Evolutionary conservation across 2,797 vertebrate genomes (phyloP).

Genomic region (Eidolon dupreanum): DNA sequence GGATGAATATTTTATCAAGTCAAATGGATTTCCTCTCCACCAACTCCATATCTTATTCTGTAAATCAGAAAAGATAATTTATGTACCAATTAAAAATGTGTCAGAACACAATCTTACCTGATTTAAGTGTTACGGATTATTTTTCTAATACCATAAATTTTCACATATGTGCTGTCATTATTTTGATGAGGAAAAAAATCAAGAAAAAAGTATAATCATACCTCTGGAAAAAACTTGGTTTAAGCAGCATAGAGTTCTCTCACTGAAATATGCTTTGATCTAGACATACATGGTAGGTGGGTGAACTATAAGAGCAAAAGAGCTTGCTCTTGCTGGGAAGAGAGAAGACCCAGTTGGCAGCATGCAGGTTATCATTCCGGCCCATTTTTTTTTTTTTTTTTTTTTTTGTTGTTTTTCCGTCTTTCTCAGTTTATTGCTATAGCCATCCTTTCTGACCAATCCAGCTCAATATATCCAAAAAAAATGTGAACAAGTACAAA

Average conservation of each 20-base stretch:
- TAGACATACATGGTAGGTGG: background rate
- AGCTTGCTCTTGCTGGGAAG: background rate
- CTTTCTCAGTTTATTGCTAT: background rate
- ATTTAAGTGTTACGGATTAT: slow-evolving; percentile 22
- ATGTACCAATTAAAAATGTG: slow-evolving; percentile 39
- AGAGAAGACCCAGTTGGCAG: background rate
- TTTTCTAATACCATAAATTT: slow-evolving; percentile 24
- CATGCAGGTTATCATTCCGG: background rate
- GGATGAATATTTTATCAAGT: slow-evolving; percentile 34
- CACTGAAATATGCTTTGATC: background rate
- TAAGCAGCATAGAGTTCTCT: background rate
- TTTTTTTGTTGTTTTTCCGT: background rate
- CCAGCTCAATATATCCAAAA: background rate
- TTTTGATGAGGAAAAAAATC: slow-evolving; percentile 21
- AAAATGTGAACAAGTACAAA: background rate
- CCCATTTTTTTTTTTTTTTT: background rate
- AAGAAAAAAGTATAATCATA: background rate
- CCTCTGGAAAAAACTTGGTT: background rate
- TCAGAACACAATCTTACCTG: background rate
- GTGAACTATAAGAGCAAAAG: background rate
- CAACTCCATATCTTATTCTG: background rate
- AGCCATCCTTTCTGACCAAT: background rate
- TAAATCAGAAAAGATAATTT: slow-evolving; percentile 41
- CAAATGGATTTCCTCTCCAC: background rate
- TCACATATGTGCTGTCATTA: background rate